Evolutionary conservation across 1,140 invertebrate species (phyloP), one percentile per base, ranked within the genome.

Genomic region (Pararge aegeria): DNA sequence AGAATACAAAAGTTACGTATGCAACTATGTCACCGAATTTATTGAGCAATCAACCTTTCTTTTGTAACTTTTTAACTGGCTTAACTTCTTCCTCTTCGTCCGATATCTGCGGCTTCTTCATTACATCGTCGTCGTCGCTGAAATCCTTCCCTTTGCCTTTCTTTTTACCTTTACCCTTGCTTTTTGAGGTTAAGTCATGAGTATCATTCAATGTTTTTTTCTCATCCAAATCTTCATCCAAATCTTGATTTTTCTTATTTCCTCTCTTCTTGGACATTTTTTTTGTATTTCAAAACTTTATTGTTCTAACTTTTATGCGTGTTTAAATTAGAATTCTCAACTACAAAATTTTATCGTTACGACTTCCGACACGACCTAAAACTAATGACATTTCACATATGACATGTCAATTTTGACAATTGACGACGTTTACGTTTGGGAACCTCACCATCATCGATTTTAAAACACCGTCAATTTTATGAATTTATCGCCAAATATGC

Each of bases 191-290:
- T 92, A 91, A 75, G 19, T 86, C 80, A 54, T 75, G 75, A 61
- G 79, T 78, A 56, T 86, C 82, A 59, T 66, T 65, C 40, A 57
- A 61, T 21, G 70, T 49, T 54, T 83, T 78, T 55, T 89, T 88
- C 13, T 92, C 91, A 27, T 92, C 91, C 44, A 91, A 85, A 61
- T 94, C 93, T 16, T 93, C 91, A 65, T 92, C 91, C 3, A 91
- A 77, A 64, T 92, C 91, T 68, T 91, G 87, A 56, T 92, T 92
- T 73, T 94, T 94, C 70, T 93, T 93, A 61, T 90, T 91, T 30
- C 91, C 91, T 66, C 90, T 92, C 77, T 92, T 93, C 78, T 94
- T 94, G 7, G 92, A 92, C 92, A 93, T 93, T 34, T 66, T 73
- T 51, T 55, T 30, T 34, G 0, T 7, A 34, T 34, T 34, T 34